Base-by-base conservation (phyloP, 2,888 invertebrate species). In the Sialis fuliginosa region DNA sequence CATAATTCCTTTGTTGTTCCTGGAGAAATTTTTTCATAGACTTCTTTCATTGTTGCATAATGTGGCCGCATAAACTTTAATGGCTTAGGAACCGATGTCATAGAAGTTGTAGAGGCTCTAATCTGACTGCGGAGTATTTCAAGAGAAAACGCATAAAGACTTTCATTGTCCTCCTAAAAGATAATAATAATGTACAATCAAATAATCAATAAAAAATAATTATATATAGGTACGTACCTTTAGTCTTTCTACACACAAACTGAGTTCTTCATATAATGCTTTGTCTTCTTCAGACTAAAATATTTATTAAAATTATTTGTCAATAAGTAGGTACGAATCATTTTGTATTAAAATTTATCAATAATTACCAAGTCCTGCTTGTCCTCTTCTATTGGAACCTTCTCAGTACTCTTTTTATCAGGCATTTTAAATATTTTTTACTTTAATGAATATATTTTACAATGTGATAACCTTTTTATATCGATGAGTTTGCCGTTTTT, bases 61-160 rank as follows among this genome's bases (percentile, higher is more conserved):
- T 80, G 79, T 43, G 69, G 71, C 48, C 75, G 67, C 60, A 84
- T 69, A 57, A 81, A 83, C 58, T 84, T 84, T 46, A 84, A 63
- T 0, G 83, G 83, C 57, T 83, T 85, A 1, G 83, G 84, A 1
- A 85, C 82, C 6, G 81, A 81, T 2, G 83, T 84, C 82, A 85
- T 82, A 7, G 82, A 83, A 1, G 81, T 82, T 1, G 83, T 84
- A 1, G 82, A 80, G 2, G 78, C 78, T 52, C 77, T 67, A 54
- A 84, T 84, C 54, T 75, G 68, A 43, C 68, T 69, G n/a, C 75
- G 66, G 52, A 85, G 62, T 5, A 62, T 61, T 54, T 62, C 57
- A 33, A 65, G 54, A 2, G 65, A 62, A 4, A 62, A 58, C 8
- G 61, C 49, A 52, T 62, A 63, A 4, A 63, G 53, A 8, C 53